These are phyloP conservation scores for Acanthornis magna DNA, from an alignment of 2,797 vertebrate species.

Conservation along the genomic window DNA sequence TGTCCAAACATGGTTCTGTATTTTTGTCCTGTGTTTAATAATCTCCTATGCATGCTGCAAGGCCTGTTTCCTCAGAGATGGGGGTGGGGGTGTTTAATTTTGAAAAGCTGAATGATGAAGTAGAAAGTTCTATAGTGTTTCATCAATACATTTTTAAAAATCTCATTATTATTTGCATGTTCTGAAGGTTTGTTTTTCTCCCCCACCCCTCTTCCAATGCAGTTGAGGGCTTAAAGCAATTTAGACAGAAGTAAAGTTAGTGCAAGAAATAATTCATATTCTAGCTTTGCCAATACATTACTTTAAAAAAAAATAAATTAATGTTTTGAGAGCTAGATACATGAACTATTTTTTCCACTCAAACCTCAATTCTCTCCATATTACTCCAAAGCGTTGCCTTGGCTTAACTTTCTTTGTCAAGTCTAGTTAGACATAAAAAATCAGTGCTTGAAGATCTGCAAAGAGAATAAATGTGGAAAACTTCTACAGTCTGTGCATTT, in stretches of 20 bases:
- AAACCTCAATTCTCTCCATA: not conserved
- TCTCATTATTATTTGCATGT: constrained; percentile 59
- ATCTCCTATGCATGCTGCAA: not conserved
- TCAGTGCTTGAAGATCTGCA: not conserved
- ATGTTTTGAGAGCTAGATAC: not conserved
- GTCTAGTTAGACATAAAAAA: not conserved
- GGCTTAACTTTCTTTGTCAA: not conserved
- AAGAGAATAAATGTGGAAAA: not conserved
- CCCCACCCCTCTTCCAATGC: not conserved
- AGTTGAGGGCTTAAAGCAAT: constrained; percentile 24
- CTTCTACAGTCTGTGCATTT: not conserved
- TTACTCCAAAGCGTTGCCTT: not conserved
- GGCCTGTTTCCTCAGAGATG: not conserved
- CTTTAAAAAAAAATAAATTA: not conserved
- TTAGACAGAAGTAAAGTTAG: not conserved
- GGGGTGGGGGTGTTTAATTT: not conserved
- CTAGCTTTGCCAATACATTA: not conserved
- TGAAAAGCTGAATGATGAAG: constrained; percentile 11
- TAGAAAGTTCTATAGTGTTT: not conserved
- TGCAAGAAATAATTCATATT: constrained; percentile 44
- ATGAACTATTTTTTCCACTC: constrained; percentile 7
- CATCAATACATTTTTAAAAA: not conserved
- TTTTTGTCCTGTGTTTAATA: not conserved
- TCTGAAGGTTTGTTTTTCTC: not conserved
- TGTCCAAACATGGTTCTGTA: not conserved